Conservation (phyloP, 2,113 vertebrate species). For the Jaculus jaculus region DNA sequence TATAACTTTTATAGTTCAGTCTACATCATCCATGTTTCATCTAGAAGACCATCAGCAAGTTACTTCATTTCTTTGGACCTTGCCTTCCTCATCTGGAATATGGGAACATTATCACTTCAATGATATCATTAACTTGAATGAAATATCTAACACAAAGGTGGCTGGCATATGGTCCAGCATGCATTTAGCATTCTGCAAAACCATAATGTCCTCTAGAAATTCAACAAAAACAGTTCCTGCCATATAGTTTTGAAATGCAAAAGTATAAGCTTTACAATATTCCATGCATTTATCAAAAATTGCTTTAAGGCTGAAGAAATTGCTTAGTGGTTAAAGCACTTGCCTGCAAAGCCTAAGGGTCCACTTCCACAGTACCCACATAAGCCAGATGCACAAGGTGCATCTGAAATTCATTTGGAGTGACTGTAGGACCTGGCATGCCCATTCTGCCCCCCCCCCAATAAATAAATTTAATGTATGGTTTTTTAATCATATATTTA, state of each 20-base stretch:
- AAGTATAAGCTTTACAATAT: not conserved
- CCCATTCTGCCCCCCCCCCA: too few species aligned
- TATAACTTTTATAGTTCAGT: not conserved
- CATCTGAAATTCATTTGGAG: too few species aligned
- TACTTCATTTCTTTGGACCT: not conserved
- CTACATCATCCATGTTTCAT: not conserved
- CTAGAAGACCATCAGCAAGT: not conserved
- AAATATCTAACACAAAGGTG: not conserved
- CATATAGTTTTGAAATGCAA: not conserved
- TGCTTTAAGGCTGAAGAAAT: too few species aligned
- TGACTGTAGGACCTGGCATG: too few species aligned
- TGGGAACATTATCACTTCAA: too few species aligned
- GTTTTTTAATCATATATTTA: not conserved
- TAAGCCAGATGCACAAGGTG: too few species aligned
- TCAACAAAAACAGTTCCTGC: not conserved
- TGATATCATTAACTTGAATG: not conserved
- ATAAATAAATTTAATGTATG: too few species aligned
- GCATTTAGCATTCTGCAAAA: not conserved
- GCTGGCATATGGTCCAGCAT: not conserved
- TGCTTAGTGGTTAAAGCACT: too few species aligned
- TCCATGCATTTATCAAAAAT: not conserved
- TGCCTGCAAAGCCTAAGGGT: too few species aligned
- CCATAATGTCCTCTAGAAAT: not conserved
- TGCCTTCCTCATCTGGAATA: not conserved
- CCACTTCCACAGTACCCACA: too few species aligned